Percentiles rank a stretch among this genome's conserved stretches.
phyloP scores from a whole-genome alignment of 2,888 invertebrate species.

The Amphipoea lucens region DNA sequence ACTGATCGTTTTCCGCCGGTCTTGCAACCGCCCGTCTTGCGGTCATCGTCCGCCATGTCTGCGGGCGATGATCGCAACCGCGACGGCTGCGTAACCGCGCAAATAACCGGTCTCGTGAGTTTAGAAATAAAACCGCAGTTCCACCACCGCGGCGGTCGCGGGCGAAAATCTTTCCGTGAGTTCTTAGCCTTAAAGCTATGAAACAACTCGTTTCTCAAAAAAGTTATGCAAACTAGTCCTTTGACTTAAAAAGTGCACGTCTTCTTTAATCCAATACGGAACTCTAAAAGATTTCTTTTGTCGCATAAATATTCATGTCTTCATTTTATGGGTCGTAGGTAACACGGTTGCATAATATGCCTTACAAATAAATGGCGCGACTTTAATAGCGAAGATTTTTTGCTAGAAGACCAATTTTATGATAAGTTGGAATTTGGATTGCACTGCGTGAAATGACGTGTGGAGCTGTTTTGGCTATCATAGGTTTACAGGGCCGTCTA shows the following conservation, averaged over 20 bases:
- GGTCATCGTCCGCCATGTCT: no score
- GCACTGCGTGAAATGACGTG: constrained; percentile 5
- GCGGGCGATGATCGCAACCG: no score
- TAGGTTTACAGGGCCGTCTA: no score
- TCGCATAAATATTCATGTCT: constrained; percentile 72
- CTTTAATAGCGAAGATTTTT: constrained; percentile 68
- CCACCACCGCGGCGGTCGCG: no score
- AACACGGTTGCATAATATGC: constrained; percentile 73
- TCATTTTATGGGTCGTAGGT: constrained; percentile 58
- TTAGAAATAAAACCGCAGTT: no score
- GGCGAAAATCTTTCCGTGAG: no score
- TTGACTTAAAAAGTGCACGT: not conserved
- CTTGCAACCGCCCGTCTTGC: no score
- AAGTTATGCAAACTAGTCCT: constrained; percentile 8
- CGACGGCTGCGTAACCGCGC: no score
- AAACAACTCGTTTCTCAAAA: not conserved
- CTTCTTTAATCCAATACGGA: constrained; percentile 35
- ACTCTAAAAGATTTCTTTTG: constrained; percentile 23
- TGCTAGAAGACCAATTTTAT: constrained; percentile 67
- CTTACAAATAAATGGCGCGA: constrained; percentile 49
- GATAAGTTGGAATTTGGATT: constrained; percentile 37
- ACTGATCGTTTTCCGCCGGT: no score
- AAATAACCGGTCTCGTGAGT: no score
- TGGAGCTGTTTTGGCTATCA: no score
- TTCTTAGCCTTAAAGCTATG: no score